These are phyloP conservation scores for Pseudomugil gertrudae DNA, from an alignment of 2,797 vertebrate genomes.

Conservation along the genomic window DNA sequence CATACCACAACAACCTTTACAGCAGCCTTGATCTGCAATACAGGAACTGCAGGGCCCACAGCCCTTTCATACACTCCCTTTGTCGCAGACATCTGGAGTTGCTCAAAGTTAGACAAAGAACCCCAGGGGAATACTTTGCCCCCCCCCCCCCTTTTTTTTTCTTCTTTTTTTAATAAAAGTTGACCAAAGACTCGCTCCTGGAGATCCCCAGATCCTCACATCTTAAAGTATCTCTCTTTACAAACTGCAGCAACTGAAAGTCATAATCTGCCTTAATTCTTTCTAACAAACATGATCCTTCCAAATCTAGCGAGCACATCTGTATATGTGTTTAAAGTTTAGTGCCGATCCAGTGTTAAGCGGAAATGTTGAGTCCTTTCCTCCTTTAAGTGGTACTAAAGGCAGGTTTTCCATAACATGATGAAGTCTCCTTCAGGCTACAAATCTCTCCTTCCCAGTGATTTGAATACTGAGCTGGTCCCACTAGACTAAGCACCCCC, in stretches of 20 bases:
- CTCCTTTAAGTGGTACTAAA: constrained; percentile 53
- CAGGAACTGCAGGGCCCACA: constrained; percentile 53
- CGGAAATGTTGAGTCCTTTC: constrained; percentile 30
- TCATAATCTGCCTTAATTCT: not conserved
- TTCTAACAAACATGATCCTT: not conserved
- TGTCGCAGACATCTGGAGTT: constrained; percentile 77
- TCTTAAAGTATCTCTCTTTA: not conserved
- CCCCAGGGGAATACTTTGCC: constrained; percentile 56
- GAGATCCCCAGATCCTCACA: constrained; percentile 1
- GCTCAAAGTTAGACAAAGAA: constrained; percentile 50
- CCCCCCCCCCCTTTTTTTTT: not conserved
- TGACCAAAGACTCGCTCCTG: constrained; percentile 21
- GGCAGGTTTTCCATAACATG: constrained; percentile 55
- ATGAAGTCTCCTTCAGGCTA: constrained; percentile 50
- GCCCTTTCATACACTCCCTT: constrained; percentile 52
- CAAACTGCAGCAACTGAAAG: not conserved
- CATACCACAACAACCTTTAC: constrained; percentile 58
- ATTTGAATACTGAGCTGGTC: constrained; percentile 60
- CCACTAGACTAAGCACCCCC: constrained; percentile 43
- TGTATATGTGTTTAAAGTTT: not conserved
- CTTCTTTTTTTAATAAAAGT: not conserved
- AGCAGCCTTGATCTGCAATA: constrained; percentile 62
- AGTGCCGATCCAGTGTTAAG: constrained; percentile 15
- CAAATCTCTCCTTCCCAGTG: constrained; percentile 54
- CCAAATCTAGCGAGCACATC: constrained; percentile 1